phyloP scores from a whole-genome alignment of 2,888 invertebrate genomes.

The Pollenia amentaria region DNA sequence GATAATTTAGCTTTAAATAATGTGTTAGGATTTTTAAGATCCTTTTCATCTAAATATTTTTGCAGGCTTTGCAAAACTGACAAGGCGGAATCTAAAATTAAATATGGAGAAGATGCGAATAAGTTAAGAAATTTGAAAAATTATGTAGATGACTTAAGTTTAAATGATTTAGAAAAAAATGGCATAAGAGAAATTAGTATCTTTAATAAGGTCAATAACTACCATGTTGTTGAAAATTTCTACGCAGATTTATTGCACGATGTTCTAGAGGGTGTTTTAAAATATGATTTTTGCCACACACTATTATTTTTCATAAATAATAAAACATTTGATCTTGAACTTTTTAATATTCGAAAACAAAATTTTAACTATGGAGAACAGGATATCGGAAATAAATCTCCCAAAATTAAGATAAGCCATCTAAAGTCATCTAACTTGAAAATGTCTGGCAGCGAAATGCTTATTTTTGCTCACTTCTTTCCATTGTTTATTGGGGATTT shows the following conservation, averaged over 20 bases:
- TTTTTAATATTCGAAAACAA: slow-evolving; percentile 26
- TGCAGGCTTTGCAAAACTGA: slow-evolving; percentile 23
- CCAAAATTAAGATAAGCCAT: slow-evolving; percentile 31
- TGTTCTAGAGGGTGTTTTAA: slow-evolving; percentile 11
- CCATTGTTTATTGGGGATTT: slow-evolving; percentile 11
- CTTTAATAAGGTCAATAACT: slow-evolving; percentile 15
- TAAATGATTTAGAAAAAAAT: slow-evolving; percentile 24
- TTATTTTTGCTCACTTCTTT: slow-evolving; percentile 28
- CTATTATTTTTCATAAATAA: slow-evolving; percentile 3
- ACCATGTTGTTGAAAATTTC: slow-evolving; percentile 1
- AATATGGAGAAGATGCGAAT: background rate
- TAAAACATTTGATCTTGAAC: slow-evolving; percentile 17
- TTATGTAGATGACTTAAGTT: background rate
- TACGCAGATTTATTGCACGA: slow-evolving; percentile 19
- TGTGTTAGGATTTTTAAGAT: slow-evolving; percentile 27
- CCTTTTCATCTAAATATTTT: slow-evolving; percentile 22
- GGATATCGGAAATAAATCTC: slow-evolving; percentile 59
- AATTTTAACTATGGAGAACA: slow-evolving; percentile 57
- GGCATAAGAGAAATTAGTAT: slow-evolving; percentile 28
- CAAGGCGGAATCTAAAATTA: background rate
- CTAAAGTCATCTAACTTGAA: slow-evolving; percentile 56
- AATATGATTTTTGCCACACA: slow-evolving; percentile 28
- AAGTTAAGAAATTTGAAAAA: slow-evolving; percentile 29
- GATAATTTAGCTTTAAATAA: slow-evolving; percentile 28
- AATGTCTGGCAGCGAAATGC: slow-evolving; percentile 57